Base-by-base conservation (phyloP, 2,888 invertebrate species). In the Xestia c-nigrum region DNA sequence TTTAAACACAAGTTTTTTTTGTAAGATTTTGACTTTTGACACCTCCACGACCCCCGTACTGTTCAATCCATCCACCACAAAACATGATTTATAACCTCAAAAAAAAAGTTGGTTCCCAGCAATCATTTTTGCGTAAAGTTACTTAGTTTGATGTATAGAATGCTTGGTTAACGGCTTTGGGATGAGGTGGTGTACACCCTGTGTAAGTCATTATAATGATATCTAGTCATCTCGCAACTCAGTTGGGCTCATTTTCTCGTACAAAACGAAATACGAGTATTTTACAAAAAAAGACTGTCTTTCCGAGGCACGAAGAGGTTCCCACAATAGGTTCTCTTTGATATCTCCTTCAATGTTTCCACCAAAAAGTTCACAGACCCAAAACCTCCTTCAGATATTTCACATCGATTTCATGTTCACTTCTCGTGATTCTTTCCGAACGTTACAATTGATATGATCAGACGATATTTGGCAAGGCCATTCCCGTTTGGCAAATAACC, bases 401-500 rank as follows among this genome's bases (percentile, higher is more conserved):
- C n/a, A 59, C 24, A 55, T 79, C 59, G 55, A 74, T 71, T 73
- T 43, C 52, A 73, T 61, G 59, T 38, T 61, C 50, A 12, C 19
- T 31, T 1, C 31, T 63, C 38, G 50, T 43, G 70, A 46, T 31
- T 57, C 40, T 69, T 77, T 77, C 24, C 61, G 64, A 61, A 43
- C 65, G 64, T 73, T 68, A 70, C 81, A 81, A 81, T 77, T 84
- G 80, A 80, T 80, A 77, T 52, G 74, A 78, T 79, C 75, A 72
- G 65, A 72, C 38, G 78, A 80, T 74, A 74, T 72, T 83, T 85
- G 83, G 83, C 83, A 77, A 84, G 76, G 83, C 67, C 76, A 65
- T 84, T 72, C 75, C 63, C 78, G 78, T 80, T 85, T 87, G 88
- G 88, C 88, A 86, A 86, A 81, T 77, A 74, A 86, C 83, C 87